These are phyloP conservation scores for Pteruthius melanotis DNA, from an alignment of 2,113 vertebrate species.

Conservation along the genomic window DNA sequence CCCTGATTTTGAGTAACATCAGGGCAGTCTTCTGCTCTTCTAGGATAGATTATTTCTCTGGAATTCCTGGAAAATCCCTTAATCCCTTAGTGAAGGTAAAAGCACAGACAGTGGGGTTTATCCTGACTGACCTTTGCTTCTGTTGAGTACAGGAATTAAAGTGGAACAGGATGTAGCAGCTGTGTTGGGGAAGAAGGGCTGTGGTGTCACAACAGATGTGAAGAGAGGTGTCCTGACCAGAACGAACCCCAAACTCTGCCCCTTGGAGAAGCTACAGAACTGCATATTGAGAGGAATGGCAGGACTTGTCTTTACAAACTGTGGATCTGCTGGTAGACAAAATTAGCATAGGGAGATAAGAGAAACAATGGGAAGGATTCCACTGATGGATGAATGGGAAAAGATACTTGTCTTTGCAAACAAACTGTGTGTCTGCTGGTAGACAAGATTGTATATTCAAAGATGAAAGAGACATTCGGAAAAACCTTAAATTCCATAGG, in stretches of 20 bases:
- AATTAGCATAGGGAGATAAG: too few relatives aligned
- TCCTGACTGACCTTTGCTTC: neutral
- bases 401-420: too few relatives aligned
- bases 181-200: neutral
- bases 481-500: too few relatives aligned
- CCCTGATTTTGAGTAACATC: neutral
- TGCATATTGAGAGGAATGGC: too few relatives aligned
- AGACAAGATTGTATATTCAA: too few relatives aligned
- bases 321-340: too few relatives aligned
- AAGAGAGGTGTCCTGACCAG: neutral
- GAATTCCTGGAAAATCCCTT: neutral
- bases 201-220: neutral
- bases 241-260: neutral
- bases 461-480: too few relatives aligned
- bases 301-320: too few relatives aligned
- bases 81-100: neutral
- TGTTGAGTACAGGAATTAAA: neutral
- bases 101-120: neutral
- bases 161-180: neutral
- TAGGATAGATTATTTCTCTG: neutral
- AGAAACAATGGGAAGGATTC: too few relatives aligned
- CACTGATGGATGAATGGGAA: too few relatives aligned
- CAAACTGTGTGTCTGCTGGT: too few relatives aligned
- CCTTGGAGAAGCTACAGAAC: neutral
- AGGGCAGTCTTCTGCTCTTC: neutral